A percentile compares a stretch with the other conserved stretches of the same genome.
These are phyloP conservation scores for Xiphorhynchus erythropygius DNA, from an alignment of 2,797 vertebrate species.

Conservation along the genomic window DNA sequence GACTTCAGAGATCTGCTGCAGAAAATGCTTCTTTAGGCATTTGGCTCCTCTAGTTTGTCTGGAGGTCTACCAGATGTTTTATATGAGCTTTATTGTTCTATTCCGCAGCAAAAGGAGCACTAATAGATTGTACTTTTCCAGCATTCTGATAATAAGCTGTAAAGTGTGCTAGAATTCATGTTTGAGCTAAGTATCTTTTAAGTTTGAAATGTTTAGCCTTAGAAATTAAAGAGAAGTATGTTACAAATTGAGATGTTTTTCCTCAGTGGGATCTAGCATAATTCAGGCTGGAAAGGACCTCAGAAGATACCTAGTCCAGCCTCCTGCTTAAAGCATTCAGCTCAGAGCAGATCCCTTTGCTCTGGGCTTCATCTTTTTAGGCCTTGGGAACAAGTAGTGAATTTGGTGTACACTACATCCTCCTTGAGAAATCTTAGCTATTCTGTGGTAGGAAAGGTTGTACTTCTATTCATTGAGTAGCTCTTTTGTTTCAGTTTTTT, in stretches of 20 bases:
- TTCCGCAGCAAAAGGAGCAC: neutral
- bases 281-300: neutral
- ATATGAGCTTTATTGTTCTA: neutral
- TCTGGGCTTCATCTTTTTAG: neutral
- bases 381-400: neutral
- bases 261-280: neutral
- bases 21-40: neutral
- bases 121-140: neutral
- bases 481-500: neutral
- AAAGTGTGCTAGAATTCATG: fast-evolving
- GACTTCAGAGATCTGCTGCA: neutral
- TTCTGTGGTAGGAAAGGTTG: neutral
- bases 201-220: neutral
- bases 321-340: neutral
- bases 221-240: neutral
- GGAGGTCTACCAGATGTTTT: neutral
- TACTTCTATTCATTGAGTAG: neutral
- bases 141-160: neutral
- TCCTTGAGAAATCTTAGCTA: neutral
- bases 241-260: neutral
- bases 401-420: neutral
- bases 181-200: neutral
- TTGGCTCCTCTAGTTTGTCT: neutral
- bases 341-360: neutral
- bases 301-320: neutral